These are phyloP conservation scores for Melanostigma gelatinosum DNA, from an alignment of 2,113 vertebrate genomes.

Conservation along the genomic window DNA sequence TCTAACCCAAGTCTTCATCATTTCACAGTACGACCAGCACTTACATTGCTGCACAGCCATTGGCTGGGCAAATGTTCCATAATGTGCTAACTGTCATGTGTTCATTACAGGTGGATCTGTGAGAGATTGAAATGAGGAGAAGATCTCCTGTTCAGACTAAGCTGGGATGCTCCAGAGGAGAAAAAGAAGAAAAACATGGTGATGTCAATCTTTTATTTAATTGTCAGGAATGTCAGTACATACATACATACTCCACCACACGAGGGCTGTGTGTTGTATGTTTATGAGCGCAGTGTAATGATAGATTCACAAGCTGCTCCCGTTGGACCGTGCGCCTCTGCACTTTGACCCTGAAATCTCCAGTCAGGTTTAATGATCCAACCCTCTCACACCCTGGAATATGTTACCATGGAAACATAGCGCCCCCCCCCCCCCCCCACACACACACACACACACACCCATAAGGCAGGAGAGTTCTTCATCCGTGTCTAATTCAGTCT, in stretches of 20 bases:
- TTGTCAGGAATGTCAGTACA: slow-evolving; percentile 28
- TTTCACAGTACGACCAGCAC: slow-evolving; percentile 35
- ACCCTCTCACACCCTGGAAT: slow-evolving; percentile 68
- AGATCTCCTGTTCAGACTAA: slow-evolving; percentile 16
- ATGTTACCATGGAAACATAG: slow-evolving; percentile 76
- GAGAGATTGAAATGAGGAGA: slow-evolving; percentile 40
- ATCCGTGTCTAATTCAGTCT: slow-evolving; percentile 76
- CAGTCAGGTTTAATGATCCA: slow-evolving; percentile 79
- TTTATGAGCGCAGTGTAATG: slow-evolving; percentile 64
- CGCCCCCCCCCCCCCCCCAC: neutral
- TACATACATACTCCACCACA: neutral
- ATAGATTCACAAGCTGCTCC: slow-evolving; percentile 69
- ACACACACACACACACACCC: slow-evolving; percentile 22
- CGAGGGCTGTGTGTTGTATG: slow-evolving; percentile 46
- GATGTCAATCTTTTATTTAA: slow-evolving; percentile 56
- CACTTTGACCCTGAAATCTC: slow-evolving; percentile 78
- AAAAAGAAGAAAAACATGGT: slow-evolving; percentile 7
- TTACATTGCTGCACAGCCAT: slow-evolving; percentile 35
- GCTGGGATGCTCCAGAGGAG: slow-evolving; percentile 29
- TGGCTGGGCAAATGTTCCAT: slow-evolving; percentile 39
- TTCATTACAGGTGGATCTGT: slow-evolving; percentile 52
- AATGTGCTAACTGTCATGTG: slow-evolving; percentile 38
- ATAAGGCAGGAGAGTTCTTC: slow-evolving; percentile 69
- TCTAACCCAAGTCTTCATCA: slow-evolving; percentile 22
- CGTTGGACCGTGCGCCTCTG: slow-evolving; percentile 47